Conservation (phyloP, 2,113 vertebrate genomes). For the Oxyura jamaicensis region DNA sequence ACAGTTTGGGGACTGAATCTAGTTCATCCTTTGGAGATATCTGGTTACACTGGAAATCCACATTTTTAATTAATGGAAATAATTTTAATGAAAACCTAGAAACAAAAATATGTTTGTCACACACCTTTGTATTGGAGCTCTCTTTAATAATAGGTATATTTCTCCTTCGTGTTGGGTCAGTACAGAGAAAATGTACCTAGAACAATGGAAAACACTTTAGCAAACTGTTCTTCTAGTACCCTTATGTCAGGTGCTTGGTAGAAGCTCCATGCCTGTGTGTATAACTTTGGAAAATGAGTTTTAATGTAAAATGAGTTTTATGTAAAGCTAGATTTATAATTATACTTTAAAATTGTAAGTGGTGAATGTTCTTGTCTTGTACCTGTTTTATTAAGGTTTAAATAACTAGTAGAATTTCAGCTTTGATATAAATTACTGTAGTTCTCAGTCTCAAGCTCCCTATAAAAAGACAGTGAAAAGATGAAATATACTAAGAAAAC, state of each 20-base stretch:
- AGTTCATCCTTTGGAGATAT: not conserved
- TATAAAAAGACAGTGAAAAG: not conserved
- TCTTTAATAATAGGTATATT: not conserved
- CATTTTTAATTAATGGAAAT: not conserved
- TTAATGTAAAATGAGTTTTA: not conserved
- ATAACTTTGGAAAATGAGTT: not conserved
- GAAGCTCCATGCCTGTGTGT: rapidly evolving
- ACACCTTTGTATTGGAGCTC: not conserved
- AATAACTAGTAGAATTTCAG: not conserved
- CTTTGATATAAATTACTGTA: not conserved
- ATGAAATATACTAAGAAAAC: not conserved
- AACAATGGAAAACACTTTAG: not conserved
- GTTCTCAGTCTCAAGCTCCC: not conserved
- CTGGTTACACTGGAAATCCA: not conserved
- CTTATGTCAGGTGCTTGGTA: not conserved
- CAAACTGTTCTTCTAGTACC: not conserved
- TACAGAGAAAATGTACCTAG: not conserved
- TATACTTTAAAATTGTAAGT: not conserved
- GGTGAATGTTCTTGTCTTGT: not conserved
- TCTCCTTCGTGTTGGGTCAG: not conserved
- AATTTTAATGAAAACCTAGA: not conserved
- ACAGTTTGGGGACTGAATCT: not conserved
- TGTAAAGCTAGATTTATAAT: rapidly evolving
- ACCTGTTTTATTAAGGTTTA: not conserved
- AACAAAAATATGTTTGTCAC: not conserved